phyloP scores from a whole-genome alignment of 2,113 vertebrate genomes.

The Mugil cephalus region DNA sequence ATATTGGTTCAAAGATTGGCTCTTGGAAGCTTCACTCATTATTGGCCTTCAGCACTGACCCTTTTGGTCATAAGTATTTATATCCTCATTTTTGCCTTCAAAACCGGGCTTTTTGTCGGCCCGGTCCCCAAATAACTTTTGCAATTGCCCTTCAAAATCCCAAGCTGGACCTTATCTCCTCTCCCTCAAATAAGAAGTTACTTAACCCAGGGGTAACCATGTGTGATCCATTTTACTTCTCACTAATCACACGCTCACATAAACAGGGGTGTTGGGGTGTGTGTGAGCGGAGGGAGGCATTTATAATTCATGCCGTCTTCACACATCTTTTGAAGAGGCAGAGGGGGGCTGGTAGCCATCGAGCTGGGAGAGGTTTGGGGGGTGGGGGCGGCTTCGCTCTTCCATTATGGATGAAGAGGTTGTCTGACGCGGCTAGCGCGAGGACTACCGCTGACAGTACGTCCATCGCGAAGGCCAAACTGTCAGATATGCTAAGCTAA shows the following conservation, averaged over 20 bases:
- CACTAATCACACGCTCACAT: slow-evolving; percentile 39
- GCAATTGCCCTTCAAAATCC: slow-evolving; percentile 3
- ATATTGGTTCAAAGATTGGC: too few species aligned
- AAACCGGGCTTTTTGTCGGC: not conserved
- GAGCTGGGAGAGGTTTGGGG: not conserved
- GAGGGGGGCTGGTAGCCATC: slow-evolving; percentile 46
- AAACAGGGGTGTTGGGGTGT: slow-evolving; percentile 31
- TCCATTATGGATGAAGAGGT: slow-evolving; percentile 70
- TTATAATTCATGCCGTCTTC: slow-evolving; percentile 77
- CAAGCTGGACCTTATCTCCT: not conserved
- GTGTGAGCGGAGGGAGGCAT: slow-evolving; percentile 30
- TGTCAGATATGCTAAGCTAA: slow-evolving; percentile 18
- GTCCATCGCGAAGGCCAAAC: not conserved
- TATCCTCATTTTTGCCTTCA: not conserved
- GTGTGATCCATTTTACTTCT: slow-evolving; percentile 10
- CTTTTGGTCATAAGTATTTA: not conserved
- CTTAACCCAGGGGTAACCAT: not conserved
- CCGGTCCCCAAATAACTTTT: not conserved
- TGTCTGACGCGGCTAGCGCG: slow-evolving; percentile 45
- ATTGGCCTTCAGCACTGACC: not conserved
- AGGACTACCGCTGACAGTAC: not conserved
- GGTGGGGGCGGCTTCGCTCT: slow-evolving; percentile 1
- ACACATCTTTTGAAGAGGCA: slow-evolving; percentile 68
- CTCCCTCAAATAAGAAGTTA: not conserved
- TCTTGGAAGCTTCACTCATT: not conserved